Conservation (phyloP, 2,113 vertebrate species). For the Rhineura floridana region DNA sequence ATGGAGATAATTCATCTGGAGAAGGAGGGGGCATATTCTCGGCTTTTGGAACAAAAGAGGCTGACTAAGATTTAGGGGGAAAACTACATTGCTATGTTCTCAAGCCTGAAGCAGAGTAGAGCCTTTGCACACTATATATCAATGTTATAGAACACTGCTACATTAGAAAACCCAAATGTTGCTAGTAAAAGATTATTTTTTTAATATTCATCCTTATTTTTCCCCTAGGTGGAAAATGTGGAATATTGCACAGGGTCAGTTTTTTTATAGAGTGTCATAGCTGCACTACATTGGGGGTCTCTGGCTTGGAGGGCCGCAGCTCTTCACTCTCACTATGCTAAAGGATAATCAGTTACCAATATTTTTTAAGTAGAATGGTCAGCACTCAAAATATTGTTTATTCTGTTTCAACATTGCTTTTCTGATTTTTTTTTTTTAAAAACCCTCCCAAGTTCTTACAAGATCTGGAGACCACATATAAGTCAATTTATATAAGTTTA, state of each 20-base stretch:
- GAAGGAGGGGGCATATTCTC: conserved; percentile 4
- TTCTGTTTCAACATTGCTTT: no score
- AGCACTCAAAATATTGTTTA: no score
- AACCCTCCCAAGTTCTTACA: no score
- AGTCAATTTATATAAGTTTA: no score
- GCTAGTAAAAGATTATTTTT: neutral
- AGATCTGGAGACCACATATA: no score
- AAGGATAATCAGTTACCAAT: neutral
- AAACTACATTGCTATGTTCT: neutral
- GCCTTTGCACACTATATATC: neutral
- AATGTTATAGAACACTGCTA: neutral
- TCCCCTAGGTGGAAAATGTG: neutral
- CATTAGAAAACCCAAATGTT: neutral
- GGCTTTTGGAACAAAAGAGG: conserved; percentile 5
- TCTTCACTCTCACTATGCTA: neutral
- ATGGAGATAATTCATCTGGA: conserved; percentile 25
- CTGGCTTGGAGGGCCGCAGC: neutral
- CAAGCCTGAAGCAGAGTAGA: neutral
- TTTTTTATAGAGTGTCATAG: neutral
- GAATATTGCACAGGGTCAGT: neutral
- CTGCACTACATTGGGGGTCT: neutral
- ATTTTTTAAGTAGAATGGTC: neutral
- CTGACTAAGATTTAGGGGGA: neutral
- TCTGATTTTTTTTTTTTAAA: no score
- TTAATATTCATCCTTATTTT: neutral